These are phyloP conservation scores for Macroteleia sp. DNA, from an alignment of 2,888 invertebrate genomes.

Conservation along the genomic window DNA sequence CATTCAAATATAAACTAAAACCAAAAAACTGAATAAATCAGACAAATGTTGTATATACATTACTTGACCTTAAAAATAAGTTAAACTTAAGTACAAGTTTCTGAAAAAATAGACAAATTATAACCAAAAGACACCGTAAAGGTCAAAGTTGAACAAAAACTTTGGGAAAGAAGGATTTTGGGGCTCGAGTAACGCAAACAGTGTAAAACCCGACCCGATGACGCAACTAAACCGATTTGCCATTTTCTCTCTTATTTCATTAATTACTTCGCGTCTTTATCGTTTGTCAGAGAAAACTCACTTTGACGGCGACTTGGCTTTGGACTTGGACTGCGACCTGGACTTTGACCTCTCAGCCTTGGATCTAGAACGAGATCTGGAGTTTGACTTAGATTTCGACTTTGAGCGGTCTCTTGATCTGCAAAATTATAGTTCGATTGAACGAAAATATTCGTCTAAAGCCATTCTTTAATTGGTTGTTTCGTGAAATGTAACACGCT, in stretches of 20 bases:
- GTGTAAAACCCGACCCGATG: too few species aligned
- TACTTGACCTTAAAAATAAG: too few species aligned
- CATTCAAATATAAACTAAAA: too few species aligned
- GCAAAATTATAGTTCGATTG: slow-evolving; percentile 78
- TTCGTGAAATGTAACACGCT: slow-evolving; percentile 23
- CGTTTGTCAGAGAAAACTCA: slow-evolving; percentile 76
- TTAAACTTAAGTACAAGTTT: too few species aligned
- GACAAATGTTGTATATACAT: too few species aligned
- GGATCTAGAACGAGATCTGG: slow-evolving; percentile 87
- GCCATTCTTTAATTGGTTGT: slow-evolving; percentile 23
- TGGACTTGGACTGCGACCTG: slow-evolving; percentile 85
- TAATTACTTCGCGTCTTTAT: slow-evolving; percentile 16
- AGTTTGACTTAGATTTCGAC: slow-evolving; percentile 87
- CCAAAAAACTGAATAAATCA: too few species aligned
- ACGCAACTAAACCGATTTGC: too few species aligned
- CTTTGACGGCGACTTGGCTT: slow-evolving; percentile 85
- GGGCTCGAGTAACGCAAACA: too few species aligned
- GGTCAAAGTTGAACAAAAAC: too few species aligned
- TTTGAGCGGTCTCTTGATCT: slow-evolving; percentile 88
- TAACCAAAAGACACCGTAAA: too few species aligned
- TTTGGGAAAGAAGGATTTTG: too few species aligned
- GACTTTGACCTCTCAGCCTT: slow-evolving; percentile 86
- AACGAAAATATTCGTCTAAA: slow-evolving; percentile 65
- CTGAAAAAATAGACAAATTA: too few species aligned
- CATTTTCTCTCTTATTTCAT: slow-evolving; percentile 53